phyloP scores from a whole-genome alignment of 2,888 invertebrate genomes.

The Hirudinaria manillensis region DNA sequence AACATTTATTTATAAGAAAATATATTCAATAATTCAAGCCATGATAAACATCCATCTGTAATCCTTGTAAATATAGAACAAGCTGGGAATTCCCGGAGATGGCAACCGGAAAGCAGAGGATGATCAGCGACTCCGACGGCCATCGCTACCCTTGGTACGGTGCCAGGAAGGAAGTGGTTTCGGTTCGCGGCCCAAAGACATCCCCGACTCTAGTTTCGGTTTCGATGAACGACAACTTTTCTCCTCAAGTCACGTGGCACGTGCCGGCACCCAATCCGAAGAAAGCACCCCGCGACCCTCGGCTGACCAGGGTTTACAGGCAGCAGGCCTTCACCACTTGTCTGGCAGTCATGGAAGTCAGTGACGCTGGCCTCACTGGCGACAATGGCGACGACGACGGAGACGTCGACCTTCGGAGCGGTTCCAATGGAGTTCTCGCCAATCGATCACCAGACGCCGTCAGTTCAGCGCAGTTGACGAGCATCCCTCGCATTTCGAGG shows the following conservation, averaged over 20 bases:
- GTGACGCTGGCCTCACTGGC: constrained; percentile 43
- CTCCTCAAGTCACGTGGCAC: constrained; percentile 52
- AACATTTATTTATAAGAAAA: too few relatives aligned
- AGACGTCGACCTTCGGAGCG: background rate
- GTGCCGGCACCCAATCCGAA: constrained; percentile 46
- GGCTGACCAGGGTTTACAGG: constrained; percentile 50
- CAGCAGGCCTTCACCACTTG: constrained; percentile 54
- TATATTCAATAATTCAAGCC: too few relatives aligned
- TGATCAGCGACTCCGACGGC: constrained; percentile 54
- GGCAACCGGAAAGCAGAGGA: constrained; percentile 48
- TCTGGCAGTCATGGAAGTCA: constrained; percentile 51
- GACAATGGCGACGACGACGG: constrained; percentile 43
- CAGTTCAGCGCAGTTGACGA: background rate
- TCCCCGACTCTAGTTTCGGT: constrained; percentile 47
- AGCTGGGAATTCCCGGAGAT: constrained; percentile 55
- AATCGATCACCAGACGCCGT: background rate
- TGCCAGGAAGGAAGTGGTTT: constrained; percentile 48
- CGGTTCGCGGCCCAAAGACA: constrained; percentile 49
- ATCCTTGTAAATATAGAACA: too few relatives aligned
- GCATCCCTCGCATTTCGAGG: background rate
- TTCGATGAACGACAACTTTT: constrained; percentile 54
- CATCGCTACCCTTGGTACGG: constrained; percentile 55
- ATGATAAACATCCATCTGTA: too few relatives aligned
- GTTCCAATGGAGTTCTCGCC: background rate
- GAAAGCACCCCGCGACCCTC: constrained; percentile 46